These are phyloP conservation scores for Chaetogeoica ovagalla DNA, from an alignment of 2,888 invertebrate genomes.

Conservation along the genomic window DNA sequence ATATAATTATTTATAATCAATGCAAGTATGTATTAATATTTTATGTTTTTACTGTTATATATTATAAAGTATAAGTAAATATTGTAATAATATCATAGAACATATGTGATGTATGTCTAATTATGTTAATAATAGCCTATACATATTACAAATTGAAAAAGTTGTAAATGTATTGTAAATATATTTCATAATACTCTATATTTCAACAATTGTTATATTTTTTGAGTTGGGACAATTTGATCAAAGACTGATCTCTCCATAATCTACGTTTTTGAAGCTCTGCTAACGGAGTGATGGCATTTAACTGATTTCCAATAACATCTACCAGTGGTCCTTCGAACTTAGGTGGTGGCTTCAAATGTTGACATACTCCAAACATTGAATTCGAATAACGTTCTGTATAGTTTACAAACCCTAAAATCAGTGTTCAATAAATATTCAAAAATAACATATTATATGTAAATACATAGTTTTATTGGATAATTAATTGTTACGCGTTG, in stretches of 20 bases:
- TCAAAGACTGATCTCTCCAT: slow-evolving; percentile 83
- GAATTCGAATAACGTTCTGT: slow-evolving; percentile 67
- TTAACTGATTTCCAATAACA: slow-evolving; percentile 73
- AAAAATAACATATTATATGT: not conserved
- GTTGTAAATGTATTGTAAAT: not conserved
- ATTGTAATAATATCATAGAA: too few species aligned
- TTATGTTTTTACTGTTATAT: too few species aligned
- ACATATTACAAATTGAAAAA: too few species aligned
- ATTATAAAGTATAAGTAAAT: too few species aligned
- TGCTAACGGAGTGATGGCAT: slow-evolving; percentile 73
- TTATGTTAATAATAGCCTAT: not conserved
- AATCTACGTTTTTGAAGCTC: slow-evolving; percentile 73
- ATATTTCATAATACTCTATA: not conserved
- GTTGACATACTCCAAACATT: slow-evolving; percentile 69
- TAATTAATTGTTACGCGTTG: not conserved
- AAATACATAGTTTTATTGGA: not conserved
- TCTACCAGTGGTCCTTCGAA: slow-evolving; percentile 72
- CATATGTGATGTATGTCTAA: not conserved
- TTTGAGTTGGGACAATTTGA: slow-evolving; percentile 77
- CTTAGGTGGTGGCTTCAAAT: slow-evolving; percentile 74
- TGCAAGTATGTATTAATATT: too few species aligned
- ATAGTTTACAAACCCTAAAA: slow-evolving; percentile 66
- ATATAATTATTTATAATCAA: too few species aligned
- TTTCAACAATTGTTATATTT: slow-evolving; percentile 65
- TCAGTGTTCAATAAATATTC: slow-evolving; percentile 26